Percentiles rank a stretch among this genome's conserved stretches.
Conservation (phyloP, 2,888 invertebrate species). For the Notocelia uddmanniana region DNA sequence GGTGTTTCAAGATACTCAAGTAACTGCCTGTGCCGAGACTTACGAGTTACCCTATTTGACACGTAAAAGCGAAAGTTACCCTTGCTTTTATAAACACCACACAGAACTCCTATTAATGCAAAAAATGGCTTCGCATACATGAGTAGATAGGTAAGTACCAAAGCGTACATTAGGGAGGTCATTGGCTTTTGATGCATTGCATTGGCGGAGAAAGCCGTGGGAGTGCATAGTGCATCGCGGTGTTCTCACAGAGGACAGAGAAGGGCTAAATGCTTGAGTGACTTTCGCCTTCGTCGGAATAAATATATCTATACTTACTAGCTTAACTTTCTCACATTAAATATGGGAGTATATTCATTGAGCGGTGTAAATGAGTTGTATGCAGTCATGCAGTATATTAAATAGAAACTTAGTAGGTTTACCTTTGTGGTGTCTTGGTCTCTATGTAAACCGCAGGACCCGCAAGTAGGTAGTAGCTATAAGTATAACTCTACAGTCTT, state of each 20-base stretch:
- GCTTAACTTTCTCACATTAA: background rate
- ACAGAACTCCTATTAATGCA: background rate
- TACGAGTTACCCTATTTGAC: background rate
- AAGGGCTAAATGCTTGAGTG: constrained; percentile 34
- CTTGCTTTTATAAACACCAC: background rate
- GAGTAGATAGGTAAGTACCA: constrained; percentile 1
- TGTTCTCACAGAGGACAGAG: constrained; percentile 16
- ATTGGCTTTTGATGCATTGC: constrained; percentile 37
- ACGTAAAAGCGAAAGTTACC: background rate
- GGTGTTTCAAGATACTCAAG: background rate
- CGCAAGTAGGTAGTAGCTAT: no score
- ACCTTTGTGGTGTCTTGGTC: no score
- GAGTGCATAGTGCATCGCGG: constrained; percentile 42
- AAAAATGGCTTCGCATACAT: background rate
- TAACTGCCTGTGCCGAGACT: background rate
- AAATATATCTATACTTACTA: background rate
- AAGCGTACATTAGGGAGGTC: constrained; percentile 42
- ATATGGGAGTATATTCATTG: background rate
- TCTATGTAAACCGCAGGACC: no score
- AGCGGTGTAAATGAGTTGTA: background rate
- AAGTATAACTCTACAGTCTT: no score
- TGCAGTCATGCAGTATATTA: no score
- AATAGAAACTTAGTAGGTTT: no score
- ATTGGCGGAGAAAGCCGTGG: constrained; percentile 50
- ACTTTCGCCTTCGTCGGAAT: constrained; percentile 45